Percentiles rank a stretch among this genome's conserved stretches.
Conservation (phyloP, 2,797 vertebrate genomes). For the Melanotaenia maccullochi region DNA sequence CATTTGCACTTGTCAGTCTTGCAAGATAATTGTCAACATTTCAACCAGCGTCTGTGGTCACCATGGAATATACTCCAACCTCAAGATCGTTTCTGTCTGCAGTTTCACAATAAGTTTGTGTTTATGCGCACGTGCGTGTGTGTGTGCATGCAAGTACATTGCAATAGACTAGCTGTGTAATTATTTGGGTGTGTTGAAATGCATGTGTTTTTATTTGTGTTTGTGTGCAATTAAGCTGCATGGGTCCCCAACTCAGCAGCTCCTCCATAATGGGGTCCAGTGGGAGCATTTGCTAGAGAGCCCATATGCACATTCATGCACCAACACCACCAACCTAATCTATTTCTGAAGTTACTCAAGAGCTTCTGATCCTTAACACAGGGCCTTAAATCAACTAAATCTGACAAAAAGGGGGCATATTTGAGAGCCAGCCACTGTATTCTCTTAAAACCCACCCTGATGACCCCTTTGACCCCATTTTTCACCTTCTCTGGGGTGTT, state of each 20-base stretch:
- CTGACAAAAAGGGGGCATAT: conserved; percentile 25
- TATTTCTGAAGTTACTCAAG: conserved; percentile 61
- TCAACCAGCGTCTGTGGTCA: conserved; percentile 69
- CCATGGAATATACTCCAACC: conserved; percentile 71
- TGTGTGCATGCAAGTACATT: conserved; percentile 33
- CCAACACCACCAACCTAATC: conserved; percentile 55
- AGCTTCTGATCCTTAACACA: conserved; percentile 13
- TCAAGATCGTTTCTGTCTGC: conserved; percentile 71
- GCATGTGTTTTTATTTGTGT: conserved; percentile 47
- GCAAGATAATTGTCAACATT: conserved; percentile 74
- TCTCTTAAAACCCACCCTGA: conserved; percentile 40
- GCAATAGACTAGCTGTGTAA: conserved; percentile 54
- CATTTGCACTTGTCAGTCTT: conserved; percentile 82
- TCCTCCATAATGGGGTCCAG: conserved; percentile 81
- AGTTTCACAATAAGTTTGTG: conserved; percentile 48
- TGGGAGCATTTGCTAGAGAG: conserved; percentile 71
- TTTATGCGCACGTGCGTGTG: conserved; percentile 55
- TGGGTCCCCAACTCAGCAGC: conserved; percentile 37
- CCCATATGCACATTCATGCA: conserved; percentile 56
- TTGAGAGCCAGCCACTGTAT: conserved; percentile 20
- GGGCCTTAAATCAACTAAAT: neutral
- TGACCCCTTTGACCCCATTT: conserved; percentile 3
- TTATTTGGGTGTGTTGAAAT: conserved; percentile 56
- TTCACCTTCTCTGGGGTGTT: conserved; percentile 33
- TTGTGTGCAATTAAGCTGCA: conserved; percentile 69